A percentile compares a stretch with the other conserved stretches of the same genome.
phyloP scores from a whole-genome alignment of 1,140 invertebrate species.

The Eufriesea mexicana region DNA sequence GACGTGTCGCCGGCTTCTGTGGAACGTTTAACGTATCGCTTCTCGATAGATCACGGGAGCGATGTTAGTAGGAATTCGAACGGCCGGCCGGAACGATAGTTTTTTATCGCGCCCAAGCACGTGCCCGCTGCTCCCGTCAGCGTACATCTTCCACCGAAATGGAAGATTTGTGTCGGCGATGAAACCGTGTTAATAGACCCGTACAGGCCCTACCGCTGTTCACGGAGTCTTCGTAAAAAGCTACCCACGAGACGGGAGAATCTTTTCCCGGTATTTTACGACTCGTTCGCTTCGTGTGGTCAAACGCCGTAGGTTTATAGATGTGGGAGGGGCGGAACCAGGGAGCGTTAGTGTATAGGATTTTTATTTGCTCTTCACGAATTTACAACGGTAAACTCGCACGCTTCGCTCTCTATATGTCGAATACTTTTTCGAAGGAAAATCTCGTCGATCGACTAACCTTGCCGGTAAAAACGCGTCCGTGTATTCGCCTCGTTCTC shows the following conservation, averaged over 20 bases:
- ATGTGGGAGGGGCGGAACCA: neutral
- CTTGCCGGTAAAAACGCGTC: too few relatives aligned
- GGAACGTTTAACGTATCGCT: constrained; percentile 7
- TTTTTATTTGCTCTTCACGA: constrained; percentile 36
- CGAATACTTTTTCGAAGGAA: too few relatives aligned
- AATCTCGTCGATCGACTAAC: neutral
- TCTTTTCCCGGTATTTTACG: constrained; percentile 54
- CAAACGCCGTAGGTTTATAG: neutral
- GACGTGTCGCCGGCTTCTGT: neutral
- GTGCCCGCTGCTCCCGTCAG: constrained; percentile 33
- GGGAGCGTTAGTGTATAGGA: neutral
- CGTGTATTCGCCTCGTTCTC: neutral
- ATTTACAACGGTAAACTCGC: constrained; percentile 14
- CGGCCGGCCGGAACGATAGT: too few relatives aligned
- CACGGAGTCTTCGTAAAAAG: constrained; percentile 61
- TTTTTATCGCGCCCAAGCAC: constrained; percentile 43
- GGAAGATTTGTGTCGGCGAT: constrained; percentile 62
- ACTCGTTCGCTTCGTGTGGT: constrained; percentile 31
- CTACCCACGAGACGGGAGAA: neutral
- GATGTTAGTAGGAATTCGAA: constrained; percentile 3
- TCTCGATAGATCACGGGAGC: neutral
- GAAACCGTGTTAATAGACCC: constrained; percentile 62
- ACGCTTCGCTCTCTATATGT: neutral
- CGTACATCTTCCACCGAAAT: constrained; percentile 50
- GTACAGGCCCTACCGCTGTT: constrained; percentile 41